These are phyloP conservation scores for Desmophyllum pertusum DNA, from an alignment of 92 coral and sea anemone species.

Conservation along the genomic window DNA sequence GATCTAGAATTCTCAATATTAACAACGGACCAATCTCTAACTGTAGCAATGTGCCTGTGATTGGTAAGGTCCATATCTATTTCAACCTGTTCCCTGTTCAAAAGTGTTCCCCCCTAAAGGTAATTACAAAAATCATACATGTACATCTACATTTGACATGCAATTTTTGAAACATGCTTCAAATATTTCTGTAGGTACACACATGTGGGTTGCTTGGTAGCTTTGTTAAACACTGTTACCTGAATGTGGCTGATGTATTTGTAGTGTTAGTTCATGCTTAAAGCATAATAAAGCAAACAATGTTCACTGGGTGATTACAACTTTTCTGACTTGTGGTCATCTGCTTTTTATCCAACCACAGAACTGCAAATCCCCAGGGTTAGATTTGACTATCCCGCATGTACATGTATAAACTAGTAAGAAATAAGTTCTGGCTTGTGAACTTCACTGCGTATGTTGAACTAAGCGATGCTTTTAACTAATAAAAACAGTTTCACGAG, in stretches of 20 bases:
- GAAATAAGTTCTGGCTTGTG: neutral
- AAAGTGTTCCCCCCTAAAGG: neutral
- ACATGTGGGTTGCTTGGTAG: neutral
- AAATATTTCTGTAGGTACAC: neutral
- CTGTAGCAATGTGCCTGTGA: neutral
- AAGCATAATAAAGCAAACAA: neutral
- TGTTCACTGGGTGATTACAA: neutral
- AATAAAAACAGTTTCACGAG: neutral
- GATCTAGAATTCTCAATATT: neutral
- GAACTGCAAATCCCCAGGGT: neutral
- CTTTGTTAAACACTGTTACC: neutral
- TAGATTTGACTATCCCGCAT: neutral
- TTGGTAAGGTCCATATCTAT: no score
- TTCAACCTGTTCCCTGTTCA: neutral
- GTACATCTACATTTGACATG: neutral
- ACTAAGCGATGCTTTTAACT: neutral
- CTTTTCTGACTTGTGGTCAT: neutral
- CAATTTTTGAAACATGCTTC: neutral
- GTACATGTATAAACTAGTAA: neutral
- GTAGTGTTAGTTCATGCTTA: neutral
- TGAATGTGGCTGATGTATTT: neutral
- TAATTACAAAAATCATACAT: neutral
- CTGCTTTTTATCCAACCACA: neutral
- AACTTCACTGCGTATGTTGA: slow-evolving; percentile 8
- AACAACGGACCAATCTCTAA: neutral